Evolutionary conservation across 2,113 vertebrate genomes (phyloP).

Genomic region (Bubalus kerabau): DNA sequence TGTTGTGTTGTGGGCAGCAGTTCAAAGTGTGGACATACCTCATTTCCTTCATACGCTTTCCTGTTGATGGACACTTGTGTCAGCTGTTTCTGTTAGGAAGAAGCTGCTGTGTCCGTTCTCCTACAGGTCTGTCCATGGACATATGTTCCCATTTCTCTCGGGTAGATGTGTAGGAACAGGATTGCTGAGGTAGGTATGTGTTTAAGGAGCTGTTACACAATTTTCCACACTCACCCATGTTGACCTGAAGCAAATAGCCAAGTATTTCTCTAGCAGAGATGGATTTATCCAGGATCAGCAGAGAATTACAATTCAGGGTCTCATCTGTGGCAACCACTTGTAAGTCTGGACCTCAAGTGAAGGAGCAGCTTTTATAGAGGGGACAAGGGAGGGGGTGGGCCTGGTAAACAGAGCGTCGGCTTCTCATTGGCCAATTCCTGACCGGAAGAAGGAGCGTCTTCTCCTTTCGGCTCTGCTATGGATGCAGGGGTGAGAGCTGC

Average conservation of each 20-base stretch:
- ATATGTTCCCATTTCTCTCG: neutral
- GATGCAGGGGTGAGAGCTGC: neutral
- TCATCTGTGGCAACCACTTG: neutral
- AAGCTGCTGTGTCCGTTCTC: neutral
- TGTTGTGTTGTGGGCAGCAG: neutral
- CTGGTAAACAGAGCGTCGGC: too few relatives aligned
- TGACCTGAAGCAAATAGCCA: neutral
- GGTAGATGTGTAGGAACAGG: too few relatives aligned
- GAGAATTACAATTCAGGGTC: neutral
- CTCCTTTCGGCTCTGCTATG: neutral
- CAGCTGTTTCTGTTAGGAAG: rapidly evolving
- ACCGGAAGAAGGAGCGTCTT: neutral
- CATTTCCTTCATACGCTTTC: rapidly evolving
- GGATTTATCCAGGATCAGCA: neutral
- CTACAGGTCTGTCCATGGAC: too few relatives aligned
- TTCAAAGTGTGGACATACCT: rapidly evolving
- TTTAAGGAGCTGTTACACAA: neutral
- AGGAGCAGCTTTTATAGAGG: neutral
- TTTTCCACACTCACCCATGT: neutral
- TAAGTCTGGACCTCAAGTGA: rapidly evolving
- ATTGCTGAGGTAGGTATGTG: neutral
- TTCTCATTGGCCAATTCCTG: neutral
- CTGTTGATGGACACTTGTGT: neutral
- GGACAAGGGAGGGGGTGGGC: neutral
- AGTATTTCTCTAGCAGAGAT: neutral